Evolutionary conservation across 2,888 invertebrate genomes (phyloP).

Genomic region (Mylabris sibirica): DNA sequence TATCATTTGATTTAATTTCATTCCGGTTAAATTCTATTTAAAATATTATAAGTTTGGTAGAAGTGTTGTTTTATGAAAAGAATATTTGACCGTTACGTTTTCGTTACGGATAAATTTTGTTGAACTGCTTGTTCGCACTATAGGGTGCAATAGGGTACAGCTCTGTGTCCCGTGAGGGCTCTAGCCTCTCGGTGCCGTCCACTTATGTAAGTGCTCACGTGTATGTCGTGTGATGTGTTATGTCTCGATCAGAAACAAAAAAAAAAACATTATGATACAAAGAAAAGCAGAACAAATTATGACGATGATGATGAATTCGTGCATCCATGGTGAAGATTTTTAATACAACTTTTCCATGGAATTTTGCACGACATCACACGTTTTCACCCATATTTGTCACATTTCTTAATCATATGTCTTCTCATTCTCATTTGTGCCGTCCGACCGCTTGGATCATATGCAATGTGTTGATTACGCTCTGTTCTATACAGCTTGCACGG

Average conservation of each 20-base stretch:
- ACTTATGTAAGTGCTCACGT: conserved; percentile 66
- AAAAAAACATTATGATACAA: background rate
- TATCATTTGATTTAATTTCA: background rate
- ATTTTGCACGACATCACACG: conserved; percentile 45
- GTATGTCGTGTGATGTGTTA: conserved; percentile 68
- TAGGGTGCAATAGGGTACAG: conserved; percentile 61
- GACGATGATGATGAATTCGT: conserved; percentile 34
- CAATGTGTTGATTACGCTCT: conserved; percentile 69
- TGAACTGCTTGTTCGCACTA: conserved; percentile 53
- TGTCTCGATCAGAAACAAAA: conserved; percentile 61
- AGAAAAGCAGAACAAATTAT: background rate
- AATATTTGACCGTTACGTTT: conserved; percentile 22
- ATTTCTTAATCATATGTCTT: conserved; percentile 51
- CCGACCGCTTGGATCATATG: conserved; percentile 57
- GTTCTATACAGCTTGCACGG: conserved; percentile 84
- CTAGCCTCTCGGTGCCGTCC: conserved; percentile 85
- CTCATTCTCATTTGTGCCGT: conserved; percentile 60
- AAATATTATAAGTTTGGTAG: too few species aligned
- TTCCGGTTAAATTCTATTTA: background rate
- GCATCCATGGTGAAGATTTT: conserved; percentile 43
- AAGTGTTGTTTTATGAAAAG: conserved; percentile 19
- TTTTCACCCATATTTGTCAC: conserved; percentile 38
- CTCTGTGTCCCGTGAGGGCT: conserved; percentile 69
- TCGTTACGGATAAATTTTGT: conserved; percentile 33
- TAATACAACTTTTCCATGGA: background rate